Base-by-base conservation (phyloP, 1,140 invertebrate species). In the Drosophila kurseongensis region DNA sequence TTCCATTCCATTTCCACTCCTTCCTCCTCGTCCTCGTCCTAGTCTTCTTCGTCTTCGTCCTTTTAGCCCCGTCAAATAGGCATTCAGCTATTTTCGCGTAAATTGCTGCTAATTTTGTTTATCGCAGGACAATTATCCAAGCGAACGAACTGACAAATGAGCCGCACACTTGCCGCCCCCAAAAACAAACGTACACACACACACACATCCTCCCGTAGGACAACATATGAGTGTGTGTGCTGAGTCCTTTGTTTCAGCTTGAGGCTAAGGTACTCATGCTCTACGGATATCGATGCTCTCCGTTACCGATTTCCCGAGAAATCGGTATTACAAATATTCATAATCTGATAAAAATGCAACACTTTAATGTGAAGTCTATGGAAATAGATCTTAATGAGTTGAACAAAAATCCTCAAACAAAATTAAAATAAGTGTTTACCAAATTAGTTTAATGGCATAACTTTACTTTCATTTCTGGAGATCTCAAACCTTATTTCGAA, bases 61-160 rank as follows among this genome's bases (percentile, higher is more conserved):
- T 45, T 44, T 32, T 48, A 4, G 54, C 42, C 18, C 62, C 32
- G 44, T 62, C 56, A 59, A 54, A 68, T 72, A 78, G 79, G 58
- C 75, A 75, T 75, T 78, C 68, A 62, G 80, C 80, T 62, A 83
- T 80, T 81, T 86, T 75, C 85, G 86, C 89, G 80, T 85, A 91
- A 91, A 91, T 91, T 89, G 89, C 89, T 91, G 89, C 89, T 91
- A 91, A 91, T 91, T 91, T 91, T 85, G 89, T 91, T 91, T 91
- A 91, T 91, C 83, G 89, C 84, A 84, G 89, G 78, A 91, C 89
- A 91, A 91, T 91, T 91, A 91, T 91, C 89, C 89, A 91, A 82
- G 71, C 75, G 89, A 91, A 91, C 81, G 89, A 85, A 80, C 89
- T 91, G 89, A 91, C 89, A 91, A 91, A 91, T 91, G 89, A 91